phyloP scores from a whole-genome alignment of 1,140 invertebrate species.

The Drosophila novamexicana region DNA sequence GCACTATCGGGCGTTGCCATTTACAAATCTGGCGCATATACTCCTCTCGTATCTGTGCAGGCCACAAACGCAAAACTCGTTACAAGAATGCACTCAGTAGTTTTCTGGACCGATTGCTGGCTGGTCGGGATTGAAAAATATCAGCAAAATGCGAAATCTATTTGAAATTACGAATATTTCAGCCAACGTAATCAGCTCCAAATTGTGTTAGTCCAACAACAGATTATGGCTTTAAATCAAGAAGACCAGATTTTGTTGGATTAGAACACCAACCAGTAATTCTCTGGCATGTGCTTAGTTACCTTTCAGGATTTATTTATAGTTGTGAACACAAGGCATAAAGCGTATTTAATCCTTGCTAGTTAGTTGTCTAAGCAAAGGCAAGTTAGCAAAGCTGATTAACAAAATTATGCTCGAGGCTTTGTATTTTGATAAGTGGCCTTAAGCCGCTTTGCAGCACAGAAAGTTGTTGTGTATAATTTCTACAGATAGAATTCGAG shows the following conservation, averaged over 20 bases:
- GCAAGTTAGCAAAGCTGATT: conserved; percentile 8
- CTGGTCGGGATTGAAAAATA: conserved; percentile 11
- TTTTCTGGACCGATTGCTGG: conserved; percentile 1
- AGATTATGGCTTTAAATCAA: conserved; percentile 1
- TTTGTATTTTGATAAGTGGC: background rate
- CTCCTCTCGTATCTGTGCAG: conserved; percentile 20
- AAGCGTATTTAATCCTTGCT: background rate
- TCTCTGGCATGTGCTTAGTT: background rate
- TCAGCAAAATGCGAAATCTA: background rate
- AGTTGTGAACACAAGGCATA: background rate
- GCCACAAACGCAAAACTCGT: conserved; percentile 18
- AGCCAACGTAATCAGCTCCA: background rate
- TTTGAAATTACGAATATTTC: conserved; percentile 6
- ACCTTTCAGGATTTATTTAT: background rate
- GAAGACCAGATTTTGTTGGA: background rate
- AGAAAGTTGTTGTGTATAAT: background rate
- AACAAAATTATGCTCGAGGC: background rate
- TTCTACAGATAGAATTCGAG: background rate
- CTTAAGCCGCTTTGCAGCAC: conserved; percentile 1
- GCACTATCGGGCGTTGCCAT: conserved; percentile 66
- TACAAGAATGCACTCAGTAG: conserved; percentile 37
- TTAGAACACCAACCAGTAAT: background rate
- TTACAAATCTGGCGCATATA: conserved; percentile 16
- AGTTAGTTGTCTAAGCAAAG: background rate
- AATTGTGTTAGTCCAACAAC: background rate